Base-by-base conservation (phyloP, 1,140 invertebrate genomes). In the Penaeus chinensis region DNA sequence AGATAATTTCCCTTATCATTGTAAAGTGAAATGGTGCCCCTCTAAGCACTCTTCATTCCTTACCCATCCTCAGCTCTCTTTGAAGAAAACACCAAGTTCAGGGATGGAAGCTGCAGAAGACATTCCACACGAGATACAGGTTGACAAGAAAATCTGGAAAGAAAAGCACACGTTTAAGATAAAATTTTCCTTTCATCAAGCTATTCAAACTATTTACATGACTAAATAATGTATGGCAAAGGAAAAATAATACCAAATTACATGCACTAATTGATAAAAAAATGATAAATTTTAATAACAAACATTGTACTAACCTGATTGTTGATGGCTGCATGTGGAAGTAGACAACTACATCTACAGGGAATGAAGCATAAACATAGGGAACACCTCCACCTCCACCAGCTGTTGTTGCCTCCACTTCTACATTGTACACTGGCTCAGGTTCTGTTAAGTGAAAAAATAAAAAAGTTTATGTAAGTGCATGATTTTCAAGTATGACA, bases 311-410 rank as follows among this genome's bases (percentile, higher is more conserved):
- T 27, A 69, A 89, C 89, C 89, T 87, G 63, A 90, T 90, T 3
- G 97, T 97, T 20, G 98, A 98, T 0, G 98, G 98, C 91, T 99
- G 97, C 95, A 99, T 98, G 92, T 98, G 96, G 93, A 99, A 98
- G 92, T 99, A 99, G 13, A 99, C 98, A 90, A 99, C 97, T 18
- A 99, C 97, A 93, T 99, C 98, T 0, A 99, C 98, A 0, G 98
- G 98, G 92, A 99, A 99, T 85, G 97, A 98, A 90, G 90, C 91
- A 90, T 91, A 91, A 87, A 86, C 91, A 91, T 90, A 91, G 91
- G 88, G 90, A 92, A 83, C 90, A 27, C 91, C 91, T 83, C 92
- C 82, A 89, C 90, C 84, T 89, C 89, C 69, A 83, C 84, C 88
- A 84, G 78, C 74, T 61, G 79, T 65, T 77, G 86, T 76, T 32